Base-by-base conservation (phyloP, 2,797 vertebrate genomes). In the Anguilla pacifica region DNA sequence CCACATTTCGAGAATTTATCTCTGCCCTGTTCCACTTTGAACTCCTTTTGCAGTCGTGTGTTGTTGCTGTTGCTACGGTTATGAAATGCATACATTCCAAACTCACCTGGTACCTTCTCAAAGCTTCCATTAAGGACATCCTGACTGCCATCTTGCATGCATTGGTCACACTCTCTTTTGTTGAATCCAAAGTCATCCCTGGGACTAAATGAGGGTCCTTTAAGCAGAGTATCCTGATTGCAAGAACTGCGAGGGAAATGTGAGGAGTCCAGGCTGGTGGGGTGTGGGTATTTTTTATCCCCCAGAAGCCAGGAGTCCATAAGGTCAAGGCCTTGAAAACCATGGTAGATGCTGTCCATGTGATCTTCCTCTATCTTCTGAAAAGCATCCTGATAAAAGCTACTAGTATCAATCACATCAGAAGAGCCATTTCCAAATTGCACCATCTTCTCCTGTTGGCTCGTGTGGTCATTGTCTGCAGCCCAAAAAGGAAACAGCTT, bases 401-500 rank as follows among this genome's bases (percentile, higher is more conserved):
- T 85, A 19, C 84, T 91, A 0, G 88, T 6, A 57, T 88, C 86
- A 51, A 85, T 2, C 2, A 86, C 9, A 61, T 46, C 31, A 46
- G 93, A 77, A 53, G 91, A 89, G 86, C 92, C 91, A 64, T 87
- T 86, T 64, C 6, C 87, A 35, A 89, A 91, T 59, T 72, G 25
- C 22, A 82, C 22, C 28, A 17, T 91, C 49, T 89, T 90, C 0
- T 88, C 92, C 59, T 90, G 89, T 86, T 90, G 85, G 28, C 88
- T 88, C 13, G 86, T 82, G 0, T 9, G 61, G 86, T 88, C 92
- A 87, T 91, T 0, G 0, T 92, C 92, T 35, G 92, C 43, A 2
- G 92, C 6, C 94, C 94, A 95, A 31, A 94, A 90, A 17, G 94
- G 94, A 83, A 96, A 95, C 70, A 95, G 87, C 0, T 91, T 91